phyloP scores from a whole-genome alignment of 2,113 vertebrate genomes.

The Eulemur macaco region DNA sequence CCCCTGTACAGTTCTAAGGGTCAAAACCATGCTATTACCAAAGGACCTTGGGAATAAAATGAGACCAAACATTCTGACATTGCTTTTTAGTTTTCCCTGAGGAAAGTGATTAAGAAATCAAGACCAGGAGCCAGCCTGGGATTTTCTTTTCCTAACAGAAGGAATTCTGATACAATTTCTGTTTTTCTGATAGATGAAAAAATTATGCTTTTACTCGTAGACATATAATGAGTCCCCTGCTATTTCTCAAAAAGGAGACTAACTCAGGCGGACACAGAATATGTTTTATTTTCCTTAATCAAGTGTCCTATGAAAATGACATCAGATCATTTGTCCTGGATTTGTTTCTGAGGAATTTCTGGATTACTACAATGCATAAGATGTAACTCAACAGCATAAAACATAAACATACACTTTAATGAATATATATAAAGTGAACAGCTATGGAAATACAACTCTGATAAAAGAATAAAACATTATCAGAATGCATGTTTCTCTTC shows the following conservation, averaged over 20 bases:
- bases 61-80: not conserved
- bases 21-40: not conserved
- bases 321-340: not conserved
- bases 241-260: not conserved
- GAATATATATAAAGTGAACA: not conserved
- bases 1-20: not conserved
- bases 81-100: not conserved
- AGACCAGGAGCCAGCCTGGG: not conserved
- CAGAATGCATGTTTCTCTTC: not conserved
- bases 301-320: not conserved
- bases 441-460: not conserved
- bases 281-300: not conserved
- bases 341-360: slow-evolving; percentile 11
- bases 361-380: not conserved
- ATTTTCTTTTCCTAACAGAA: not conserved
- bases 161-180: not conserved
- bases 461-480: not conserved
- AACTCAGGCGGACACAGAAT: not conserved
- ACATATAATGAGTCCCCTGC: not conserved
- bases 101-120: not conserved
- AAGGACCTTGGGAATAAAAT: not conserved
- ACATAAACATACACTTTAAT: not conserved
- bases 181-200: not conserved
- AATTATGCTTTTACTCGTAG: not conserved
- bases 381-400: not conserved